Evolutionary conservation across 2,113 vertebrate species (phyloP).

Genomic region (Lanius collurio): DNA sequence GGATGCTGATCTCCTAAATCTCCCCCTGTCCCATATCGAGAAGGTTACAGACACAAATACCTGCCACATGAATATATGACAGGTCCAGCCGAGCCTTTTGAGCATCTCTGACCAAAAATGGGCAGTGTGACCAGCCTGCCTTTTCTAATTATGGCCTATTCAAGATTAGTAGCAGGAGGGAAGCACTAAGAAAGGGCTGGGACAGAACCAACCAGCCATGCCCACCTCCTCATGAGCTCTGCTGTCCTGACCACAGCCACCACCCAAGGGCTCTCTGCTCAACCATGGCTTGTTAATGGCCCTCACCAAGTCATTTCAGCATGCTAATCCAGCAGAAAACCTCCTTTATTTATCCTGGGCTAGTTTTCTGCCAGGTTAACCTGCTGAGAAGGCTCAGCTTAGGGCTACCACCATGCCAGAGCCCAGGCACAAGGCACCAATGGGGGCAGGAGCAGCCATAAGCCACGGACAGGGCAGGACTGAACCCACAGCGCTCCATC

Average conservation of each 20-base stretch:
- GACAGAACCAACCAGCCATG: neutral
- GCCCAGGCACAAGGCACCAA: neutral
- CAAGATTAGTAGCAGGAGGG: neutral
- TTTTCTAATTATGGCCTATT: neutral
- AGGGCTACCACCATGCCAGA: neutral
- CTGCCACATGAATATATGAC: neutral
- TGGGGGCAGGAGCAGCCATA: neutral
- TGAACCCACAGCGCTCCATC: accelerated
- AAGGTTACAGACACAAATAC: neutral
- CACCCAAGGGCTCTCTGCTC: neutral
- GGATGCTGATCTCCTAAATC: neutral
- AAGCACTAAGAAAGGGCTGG: neutral
- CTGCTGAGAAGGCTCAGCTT: neutral
- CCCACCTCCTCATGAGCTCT: neutral
- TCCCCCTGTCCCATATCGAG: neutral
- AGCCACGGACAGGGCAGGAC: neutral
- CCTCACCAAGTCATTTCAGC: neutral
- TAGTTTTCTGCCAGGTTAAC: neutral
- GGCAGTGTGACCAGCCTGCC: neutral
- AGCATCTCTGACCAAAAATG: neutral
- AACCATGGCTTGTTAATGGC: neutral
- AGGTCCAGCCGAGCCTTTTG: neutral
- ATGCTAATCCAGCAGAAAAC: neutral
- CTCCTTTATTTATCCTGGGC: neutral
- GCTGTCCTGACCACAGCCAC: neutral